Percentiles rank a stretch among this genome's conserved stretches.
These are phyloP conservation scores for Bellardia pandia DNA, from an alignment of 2,888 invertebrate genomes.

Conservation along the genomic window DNA sequence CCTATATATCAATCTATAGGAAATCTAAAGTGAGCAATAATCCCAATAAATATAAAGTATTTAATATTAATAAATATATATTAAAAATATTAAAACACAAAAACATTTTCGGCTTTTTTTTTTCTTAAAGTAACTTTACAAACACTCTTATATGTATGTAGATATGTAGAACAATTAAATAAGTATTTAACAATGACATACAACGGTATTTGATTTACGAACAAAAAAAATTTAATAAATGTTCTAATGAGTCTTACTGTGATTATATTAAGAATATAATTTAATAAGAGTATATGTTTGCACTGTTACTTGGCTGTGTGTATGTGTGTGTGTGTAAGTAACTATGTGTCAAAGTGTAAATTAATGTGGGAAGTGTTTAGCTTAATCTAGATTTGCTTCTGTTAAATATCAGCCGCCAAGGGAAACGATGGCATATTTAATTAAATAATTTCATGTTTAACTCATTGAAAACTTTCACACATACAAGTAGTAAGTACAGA, in stretches of 20 bases:
- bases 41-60: too few species aligned
- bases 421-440: slow-evolving; percentile 14
- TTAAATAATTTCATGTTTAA: slow-evolving; percentile 20
- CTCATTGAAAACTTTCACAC: slow-evolving; percentile 5
- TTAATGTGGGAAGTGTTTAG: not conserved
- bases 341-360: not conserved
- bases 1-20: too few species aligned
- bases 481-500: not conserved
- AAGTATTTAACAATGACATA: not conserved
- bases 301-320: not conserved
- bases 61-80: too few species aligned
- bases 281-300: not conserved
- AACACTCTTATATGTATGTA: too few species aligned
- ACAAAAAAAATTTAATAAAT: not conserved
- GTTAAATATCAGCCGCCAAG: not conserved
- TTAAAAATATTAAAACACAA: too few species aligned
- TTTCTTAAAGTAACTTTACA: too few species aligned
- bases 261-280: not conserved
- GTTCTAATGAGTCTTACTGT: slow-evolving; percentile 3
- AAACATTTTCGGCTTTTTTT: too few species aligned
- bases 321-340: not conserved
- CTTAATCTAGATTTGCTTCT: not conserved
- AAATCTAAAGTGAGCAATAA: too few species aligned
- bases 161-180: not conserved
- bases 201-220: not conserved